These are phyloP conservation scores for Seladonia tumulorum DNA, from an alignment of 2,888 invertebrate genomes.

Conservation along the genomic window DNA sequence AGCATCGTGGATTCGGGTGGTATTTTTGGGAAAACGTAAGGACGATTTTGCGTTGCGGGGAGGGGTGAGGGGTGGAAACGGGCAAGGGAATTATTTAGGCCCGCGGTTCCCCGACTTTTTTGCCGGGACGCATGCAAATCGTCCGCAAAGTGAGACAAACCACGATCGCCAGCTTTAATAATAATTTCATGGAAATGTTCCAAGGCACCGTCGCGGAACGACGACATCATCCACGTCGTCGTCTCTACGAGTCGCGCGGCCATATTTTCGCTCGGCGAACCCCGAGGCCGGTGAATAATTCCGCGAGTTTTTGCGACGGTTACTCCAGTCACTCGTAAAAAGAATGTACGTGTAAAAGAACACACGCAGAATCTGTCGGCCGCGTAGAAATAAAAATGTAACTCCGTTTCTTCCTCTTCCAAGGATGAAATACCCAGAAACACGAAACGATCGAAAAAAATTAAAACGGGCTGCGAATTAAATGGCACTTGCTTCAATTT, in stretches of 20 bases:
- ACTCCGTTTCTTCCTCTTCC: neutral
- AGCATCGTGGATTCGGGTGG: neutral
- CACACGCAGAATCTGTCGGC: neutral
- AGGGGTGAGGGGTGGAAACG: neutral
- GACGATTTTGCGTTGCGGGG: neutral
- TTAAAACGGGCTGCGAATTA: neutral
- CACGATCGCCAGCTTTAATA: conserved; percentile 73
- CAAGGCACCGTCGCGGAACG: conserved; percentile 58
- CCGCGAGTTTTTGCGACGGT: conserved; percentile 68
- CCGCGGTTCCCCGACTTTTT: neutral
- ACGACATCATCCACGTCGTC: conserved; percentile 49
- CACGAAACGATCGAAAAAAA: too few relatives aligned
- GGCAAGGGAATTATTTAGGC: neutral
- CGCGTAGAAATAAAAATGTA: conserved; percentile 9
- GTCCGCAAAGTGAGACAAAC: conserved; percentile 54
- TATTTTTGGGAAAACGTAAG: neutral
- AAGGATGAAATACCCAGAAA: neutral
- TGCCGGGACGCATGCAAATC: conserved; percentile 41
- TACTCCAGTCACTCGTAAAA: conserved; percentile 78
- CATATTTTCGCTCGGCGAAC: conserved; percentile 44
- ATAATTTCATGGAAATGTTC: conserved; percentile 81
- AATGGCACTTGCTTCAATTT: neutral
- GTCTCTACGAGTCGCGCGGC: conserved; percentile 26
- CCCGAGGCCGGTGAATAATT: conserved; percentile 49
- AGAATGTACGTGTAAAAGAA: conserved; percentile 64